A percentile compares a stretch with the other conserved stretches of the same genome.
phyloP scores from a whole-genome alignment of 2,113 vertebrate genomes.

The Oxygymnocypris stewartii region DNA sequence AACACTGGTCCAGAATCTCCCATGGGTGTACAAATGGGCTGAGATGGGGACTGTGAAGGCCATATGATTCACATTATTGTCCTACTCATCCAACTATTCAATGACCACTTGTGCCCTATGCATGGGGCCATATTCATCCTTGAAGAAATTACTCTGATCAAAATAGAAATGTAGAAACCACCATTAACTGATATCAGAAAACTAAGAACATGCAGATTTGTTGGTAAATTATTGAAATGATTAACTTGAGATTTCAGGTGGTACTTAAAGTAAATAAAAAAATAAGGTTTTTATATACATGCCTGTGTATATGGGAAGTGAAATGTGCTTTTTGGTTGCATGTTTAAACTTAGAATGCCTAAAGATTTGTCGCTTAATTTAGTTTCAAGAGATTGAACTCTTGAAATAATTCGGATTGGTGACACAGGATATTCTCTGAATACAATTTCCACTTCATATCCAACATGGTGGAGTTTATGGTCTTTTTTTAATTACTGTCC shows the following conservation, averaged over 20 bases:
- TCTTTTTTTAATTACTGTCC: too few species aligned
- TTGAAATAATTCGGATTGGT: not conserved
- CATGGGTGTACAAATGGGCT: not conserved
- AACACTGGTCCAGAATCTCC: not conserved
- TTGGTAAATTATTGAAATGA: too few species aligned
- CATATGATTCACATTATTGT: not conserved
- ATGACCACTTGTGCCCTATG: not conserved
- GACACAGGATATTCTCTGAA: not conserved
- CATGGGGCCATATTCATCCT: not conserved
- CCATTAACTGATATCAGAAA: too few species aligned
- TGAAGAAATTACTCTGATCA: not conserved
- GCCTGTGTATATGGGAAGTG: not conserved
- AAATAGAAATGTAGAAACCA: not conserved
- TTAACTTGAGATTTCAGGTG: too few species aligned
- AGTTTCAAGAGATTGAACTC: not conserved
- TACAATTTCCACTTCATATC: not conserved
- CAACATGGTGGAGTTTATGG: not conserved
- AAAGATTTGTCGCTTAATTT: not conserved
- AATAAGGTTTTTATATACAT: not conserved
- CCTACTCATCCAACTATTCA: not conserved
- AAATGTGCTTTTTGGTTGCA: not conserved
- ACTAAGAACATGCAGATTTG: too few species aligned
- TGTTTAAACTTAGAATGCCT: conserved; percentile 5
- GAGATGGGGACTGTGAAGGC: conserved; percentile 2
- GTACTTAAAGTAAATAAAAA: too few species aligned